Base-by-base conservation (phyloP, 2,888 invertebrate genomes). In the Amphimallon solstitiale region DNA sequence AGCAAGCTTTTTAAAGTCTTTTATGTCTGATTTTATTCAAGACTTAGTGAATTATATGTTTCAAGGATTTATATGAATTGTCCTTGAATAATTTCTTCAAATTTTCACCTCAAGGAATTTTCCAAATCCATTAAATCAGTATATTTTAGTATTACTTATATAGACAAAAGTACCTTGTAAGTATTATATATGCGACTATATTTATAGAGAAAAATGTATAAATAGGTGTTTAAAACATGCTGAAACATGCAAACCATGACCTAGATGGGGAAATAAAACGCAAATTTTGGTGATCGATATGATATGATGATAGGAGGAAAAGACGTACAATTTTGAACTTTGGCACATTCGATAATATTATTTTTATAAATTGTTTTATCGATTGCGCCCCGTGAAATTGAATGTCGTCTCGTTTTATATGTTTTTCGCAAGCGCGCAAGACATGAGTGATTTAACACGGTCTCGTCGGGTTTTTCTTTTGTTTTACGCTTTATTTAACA, bases 161-260 rank as follows among this genome's bases (percentile, higher is more conserved):
- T 19, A 46, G 15, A 14, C 19, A 46, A 15, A 19, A 46, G 45
- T 46, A 46, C 19, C 10, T 5, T n/a, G 23, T 19, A 19, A 10
- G 17, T 49, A 49, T 29, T 21, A 9, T 29, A 29, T 29, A 49
- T 10, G 21, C 12, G 19, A 19, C 10, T 19, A 15, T 45, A 45
- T 49, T 54, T 19, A 19, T 29, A 66, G 51, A 52, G 37, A 40
- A 66, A 63, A 35, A 52, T 19, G 43, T 61, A 66, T 66, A 65
- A 65, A 56, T 56, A 63, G 40, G 51, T 45, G 45, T 21, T 37
- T 54, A 56, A n/a, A n/a, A 46, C 64, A 64, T 64, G 56, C 56
- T 52, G 37, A 19, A 54, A 43, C 66, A 66, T 66, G 66, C 66
- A 63, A 72, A 71, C 72, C 71, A 70, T 73, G 72, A 73, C 72